These are phyloP conservation scores for Temnothorax ravouxi DNA, from an alignment of 2,888 invertebrate genomes.

Conservation along the genomic window DNA sequence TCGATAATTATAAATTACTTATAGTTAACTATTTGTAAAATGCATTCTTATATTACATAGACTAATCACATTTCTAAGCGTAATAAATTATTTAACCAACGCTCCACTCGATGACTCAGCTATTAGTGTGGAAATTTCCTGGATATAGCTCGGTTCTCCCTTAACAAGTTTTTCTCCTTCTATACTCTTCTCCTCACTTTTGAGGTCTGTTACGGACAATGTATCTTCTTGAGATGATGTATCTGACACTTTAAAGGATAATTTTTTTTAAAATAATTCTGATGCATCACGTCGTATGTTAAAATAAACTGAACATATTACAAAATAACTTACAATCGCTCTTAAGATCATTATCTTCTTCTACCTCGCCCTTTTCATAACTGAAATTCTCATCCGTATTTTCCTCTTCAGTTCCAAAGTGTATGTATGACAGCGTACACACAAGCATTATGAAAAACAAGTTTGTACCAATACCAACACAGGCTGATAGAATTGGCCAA, in stretches of 20 bases:
- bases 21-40: background rate
- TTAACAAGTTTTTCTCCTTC: constrained; percentile 59
- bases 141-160: constrained; percentile 71
- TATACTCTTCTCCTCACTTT: constrained; percentile 62
- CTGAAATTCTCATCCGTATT: constrained; percentile 78
- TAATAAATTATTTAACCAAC: constrained; percentile 45
- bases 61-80: background rate
- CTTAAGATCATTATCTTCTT: constrained; percentile 78
- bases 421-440: constrained; percentile 94
- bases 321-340: constrained; percentile 76
- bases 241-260: constrained; percentile 73
- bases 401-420: constrained; percentile 87
- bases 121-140: constrained; percentile 72
- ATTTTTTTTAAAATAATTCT: constrained; percentile 46
- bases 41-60: background rate
- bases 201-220: constrained; percentile 77
- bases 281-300: constrained; percentile 25
- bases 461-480: constrained; percentile 94
- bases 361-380: constrained; percentile 81
- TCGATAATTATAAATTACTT: background rate
- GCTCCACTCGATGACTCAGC: constrained; percentile 56
- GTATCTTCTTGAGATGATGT: constrained; percentile 82
- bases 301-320: constrained; percentile 33
- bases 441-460: constrained; percentile 94
- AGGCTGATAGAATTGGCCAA: constrained; percentile 95